Conservation (phyloP, 1,140 invertebrate species). For the Amphibalanus amphitrite region DNA sequence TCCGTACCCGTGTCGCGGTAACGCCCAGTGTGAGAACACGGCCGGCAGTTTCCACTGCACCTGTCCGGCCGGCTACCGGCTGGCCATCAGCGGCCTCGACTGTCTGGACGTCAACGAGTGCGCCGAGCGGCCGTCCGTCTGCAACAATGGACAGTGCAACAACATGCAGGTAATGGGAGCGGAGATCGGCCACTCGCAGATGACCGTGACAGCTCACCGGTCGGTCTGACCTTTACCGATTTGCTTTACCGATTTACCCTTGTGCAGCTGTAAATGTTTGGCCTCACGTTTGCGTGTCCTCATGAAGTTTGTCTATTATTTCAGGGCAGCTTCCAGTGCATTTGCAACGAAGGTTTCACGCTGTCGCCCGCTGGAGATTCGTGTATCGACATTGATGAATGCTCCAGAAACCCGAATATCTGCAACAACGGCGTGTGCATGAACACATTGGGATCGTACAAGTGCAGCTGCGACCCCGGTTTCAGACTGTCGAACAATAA, state of each 20-base stretch:
- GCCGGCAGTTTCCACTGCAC: constrained; percentile 49
- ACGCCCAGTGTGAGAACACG: constrained; percentile 59
- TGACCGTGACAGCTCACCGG: too few species aligned
- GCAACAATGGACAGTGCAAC: constrained; percentile 46
- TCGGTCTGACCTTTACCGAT: too few species aligned
- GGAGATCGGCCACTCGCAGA: too few species aligned
- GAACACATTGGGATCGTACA: constrained; percentile 51
- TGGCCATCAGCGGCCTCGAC: constrained; percentile 29
- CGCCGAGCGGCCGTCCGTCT: constrained; percentile 43
- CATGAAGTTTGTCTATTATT: constrained; percentile 22
- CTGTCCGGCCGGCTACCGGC: constrained; percentile 59
- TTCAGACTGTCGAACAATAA: constrained; percentile 68
- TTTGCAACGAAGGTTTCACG: constrained; percentile 37
- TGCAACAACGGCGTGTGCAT: too few species aligned
- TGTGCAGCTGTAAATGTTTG: too few species aligned
- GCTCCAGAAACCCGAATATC: constrained; percentile 43
- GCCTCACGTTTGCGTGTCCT: too few species aligned
- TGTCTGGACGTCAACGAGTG: constrained; percentile 60
- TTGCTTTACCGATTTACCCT: too few species aligned
- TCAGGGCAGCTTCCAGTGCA: constrained; percentile 51
- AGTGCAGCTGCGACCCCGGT: constrained; percentile 58
- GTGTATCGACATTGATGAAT: constrained; percentile 63
- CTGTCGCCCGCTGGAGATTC: constrained; percentile 37
- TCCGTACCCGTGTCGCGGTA: constrained; percentile 40
- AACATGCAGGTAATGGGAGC: constrained; percentile 25